Conservation (phyloP, 2,888 invertebrate genomes). For the Zygaena filipendulae region DNA sequence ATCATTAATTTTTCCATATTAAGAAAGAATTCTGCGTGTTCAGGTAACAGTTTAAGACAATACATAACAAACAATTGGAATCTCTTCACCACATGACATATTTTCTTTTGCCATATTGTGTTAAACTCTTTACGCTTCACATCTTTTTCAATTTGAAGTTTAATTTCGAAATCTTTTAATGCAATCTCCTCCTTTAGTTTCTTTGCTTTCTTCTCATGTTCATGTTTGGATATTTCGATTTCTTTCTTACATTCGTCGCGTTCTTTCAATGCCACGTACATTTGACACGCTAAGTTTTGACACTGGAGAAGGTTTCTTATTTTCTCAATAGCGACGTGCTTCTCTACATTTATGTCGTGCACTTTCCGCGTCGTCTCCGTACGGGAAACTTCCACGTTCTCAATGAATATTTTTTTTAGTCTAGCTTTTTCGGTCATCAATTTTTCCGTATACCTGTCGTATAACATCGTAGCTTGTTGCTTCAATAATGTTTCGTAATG, state of each 20-base stretch:
- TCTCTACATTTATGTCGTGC: conserved; percentile 46
- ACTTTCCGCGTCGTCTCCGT: conserved; percentile 23
- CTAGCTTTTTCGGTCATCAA: conserved; percentile 28
- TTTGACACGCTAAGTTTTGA: conserved; percentile 51
- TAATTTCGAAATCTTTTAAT: conserved; percentile 35
- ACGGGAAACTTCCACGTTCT: conserved; percentile 25
- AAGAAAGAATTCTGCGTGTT: conserved; percentile 51
- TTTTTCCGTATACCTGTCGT: conserved; percentile 32
- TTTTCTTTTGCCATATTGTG: conserved; percentile 42
- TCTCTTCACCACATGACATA: conserved; percentile 45
- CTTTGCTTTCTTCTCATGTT: conserved; percentile 37
- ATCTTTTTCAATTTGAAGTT: conserved; percentile 30
- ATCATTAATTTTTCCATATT: conserved; percentile 54
- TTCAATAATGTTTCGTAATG: conserved; percentile 29
- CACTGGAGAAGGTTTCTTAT: conserved; percentile 36
- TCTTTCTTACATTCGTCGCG: conserved; percentile 36
- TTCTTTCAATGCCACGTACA: conserved; percentile 54
- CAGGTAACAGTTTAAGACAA: conserved; percentile 40
- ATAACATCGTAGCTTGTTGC: conserved; percentile 36
- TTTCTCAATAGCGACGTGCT: conserved; percentile 44
- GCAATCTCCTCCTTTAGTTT: conserved; percentile 27
- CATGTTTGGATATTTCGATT: conserved; percentile 25
- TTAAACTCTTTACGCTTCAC: conserved; percentile 28
- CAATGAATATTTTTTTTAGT: conserved; percentile 33
- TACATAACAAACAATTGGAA: conserved; percentile 49